Evolutionary conservation across 2,888 invertebrate species (phyloP), one percentile per base, ranked within the genome.

Genomic region (Sympetrum striolatum): DNA sequence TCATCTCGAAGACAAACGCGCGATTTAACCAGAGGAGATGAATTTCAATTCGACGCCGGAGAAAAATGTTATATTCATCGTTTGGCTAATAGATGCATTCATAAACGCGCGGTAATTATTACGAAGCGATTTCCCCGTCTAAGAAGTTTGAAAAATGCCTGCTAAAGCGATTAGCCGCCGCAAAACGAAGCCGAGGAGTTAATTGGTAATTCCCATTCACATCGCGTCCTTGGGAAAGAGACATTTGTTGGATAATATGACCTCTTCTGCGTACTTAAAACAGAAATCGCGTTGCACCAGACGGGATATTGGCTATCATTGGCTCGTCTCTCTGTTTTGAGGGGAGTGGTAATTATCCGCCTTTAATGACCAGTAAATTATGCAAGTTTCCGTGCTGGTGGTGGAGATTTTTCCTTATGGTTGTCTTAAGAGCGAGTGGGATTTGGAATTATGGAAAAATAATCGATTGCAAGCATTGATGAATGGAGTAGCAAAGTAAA

Each of bases 191-290:
- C 37, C 60, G 37, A 37, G 60, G 86, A 86, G 86, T 86, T 86
- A 86, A 86, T 86, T 86, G 86, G 86, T 86, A 86, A 86, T 86
- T 58, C 31, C 60, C 60, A 86, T 64, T 37, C 86, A 37, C 60
- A 60, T 60, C 22, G 37, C 12, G 86, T n/a, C 86, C 86, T 86
- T 86, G 86, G 82, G 35, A 58, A 31, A 22, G n/a, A 60, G 86
- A 35, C 22, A 60, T 35, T 37, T 37, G 86, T 35, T 86, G 86
- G 64, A 64, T 86, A 60, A 86, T 60, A 37, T 60, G 86, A 86
- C 86, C 60, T 86, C 39, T 86, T 22, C 35, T 53, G 58, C 37
- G 60, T 58, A 86, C 60, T 86, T 86, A 37, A 86, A n/a, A n/a
- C n/a, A n/a, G n/a, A n/a, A 64, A 60, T 86, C 60, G 25, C 22